phyloP scores from a whole-genome alignment of 2,113 vertebrate species.

The Melierax canorus region DNA sequence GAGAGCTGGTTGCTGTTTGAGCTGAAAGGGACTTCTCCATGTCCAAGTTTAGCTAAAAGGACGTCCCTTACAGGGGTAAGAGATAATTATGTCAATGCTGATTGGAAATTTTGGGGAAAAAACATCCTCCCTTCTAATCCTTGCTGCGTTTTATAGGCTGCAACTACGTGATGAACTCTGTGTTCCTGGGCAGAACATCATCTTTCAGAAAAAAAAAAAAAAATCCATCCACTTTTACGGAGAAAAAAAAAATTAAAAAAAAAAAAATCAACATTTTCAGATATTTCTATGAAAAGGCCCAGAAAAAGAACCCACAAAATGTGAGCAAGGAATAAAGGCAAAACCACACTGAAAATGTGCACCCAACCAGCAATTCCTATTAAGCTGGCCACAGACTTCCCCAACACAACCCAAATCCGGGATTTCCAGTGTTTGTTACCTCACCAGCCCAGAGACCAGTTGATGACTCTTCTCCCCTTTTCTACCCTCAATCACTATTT shows the following conservation, averaged over 20 bases:
- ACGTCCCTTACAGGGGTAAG: background rate
- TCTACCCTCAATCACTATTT: too few species aligned
- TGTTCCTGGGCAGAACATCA: background rate
- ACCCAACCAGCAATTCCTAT: background rate
- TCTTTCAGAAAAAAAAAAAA: background rate
- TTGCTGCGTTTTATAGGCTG: background rate
- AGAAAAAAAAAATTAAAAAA: background rate
- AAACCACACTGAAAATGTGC: background rate
- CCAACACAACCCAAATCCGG: accelerated
- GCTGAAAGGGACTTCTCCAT: background rate
- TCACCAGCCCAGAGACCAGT: accelerated
- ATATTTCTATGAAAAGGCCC: background rate
- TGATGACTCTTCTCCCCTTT: background rate
- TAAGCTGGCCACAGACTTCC: background rate
- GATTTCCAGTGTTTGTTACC: background rate
- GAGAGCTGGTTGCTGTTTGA: background rate
- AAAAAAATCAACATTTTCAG: background rate
- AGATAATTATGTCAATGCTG: background rate
- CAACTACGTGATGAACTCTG: accelerated
- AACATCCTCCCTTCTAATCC: background rate
- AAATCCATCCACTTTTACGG: too few species aligned
- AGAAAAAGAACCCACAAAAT: background rate
- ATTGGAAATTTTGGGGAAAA: background rate
- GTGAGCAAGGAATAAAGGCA: background rate
- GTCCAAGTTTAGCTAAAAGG: background rate